Percentiles rank a stretch among this genome's conserved stretches.
Evolutionary conservation across 1,140 invertebrate species (phyloP).

Genomic region (Drosophila kanapiae): DNA sequence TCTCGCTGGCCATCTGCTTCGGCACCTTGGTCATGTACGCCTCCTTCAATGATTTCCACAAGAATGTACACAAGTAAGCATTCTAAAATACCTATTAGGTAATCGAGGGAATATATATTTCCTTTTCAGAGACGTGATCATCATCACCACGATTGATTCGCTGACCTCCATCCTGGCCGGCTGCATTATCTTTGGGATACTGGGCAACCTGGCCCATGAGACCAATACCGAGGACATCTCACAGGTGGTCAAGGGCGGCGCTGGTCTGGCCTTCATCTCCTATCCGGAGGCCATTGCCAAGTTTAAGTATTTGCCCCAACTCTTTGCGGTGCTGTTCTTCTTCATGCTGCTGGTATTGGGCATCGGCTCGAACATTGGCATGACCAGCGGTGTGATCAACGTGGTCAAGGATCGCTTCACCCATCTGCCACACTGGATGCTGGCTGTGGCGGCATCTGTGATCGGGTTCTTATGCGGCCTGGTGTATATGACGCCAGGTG

Average conservation of each 20-base stretch:
- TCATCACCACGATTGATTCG: conserved; percentile 91
- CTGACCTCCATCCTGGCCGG: conserved; percentile 94
- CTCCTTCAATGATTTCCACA: conserved; percentile 93
- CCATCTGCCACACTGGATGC: conserved; percentile 87
- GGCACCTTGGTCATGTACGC: conserved; percentile 93
- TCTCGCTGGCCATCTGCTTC: conserved; percentile 93
- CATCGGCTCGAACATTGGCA: conserved; percentile 90
- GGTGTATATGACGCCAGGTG: conserved; percentile 93
- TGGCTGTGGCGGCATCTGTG: conserved; percentile 87
- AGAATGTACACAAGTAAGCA: conserved; percentile 92
- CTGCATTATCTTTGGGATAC: conserved; percentile 94
- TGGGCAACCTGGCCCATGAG: conserved; percentile 91
- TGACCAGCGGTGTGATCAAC: conserved; percentile 89
- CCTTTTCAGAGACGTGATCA: conserved; percentile 89
- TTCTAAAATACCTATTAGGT: background rate
- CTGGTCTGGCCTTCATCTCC: conserved; percentile 91
- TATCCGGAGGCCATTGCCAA: conserved; percentile 96
- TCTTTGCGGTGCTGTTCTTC: conserved; percentile 95
- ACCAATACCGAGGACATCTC: conserved; percentile 86
- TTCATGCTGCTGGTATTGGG: conserved; percentile 94
- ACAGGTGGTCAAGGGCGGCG: conserved; percentile 87
- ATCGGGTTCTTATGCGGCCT: conserved; percentile 89
- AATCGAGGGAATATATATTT: background rate
- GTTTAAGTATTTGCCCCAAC: conserved; percentile 91
- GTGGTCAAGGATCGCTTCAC: conserved; percentile 90